Evolutionary conservation across 2,888 invertebrate genomes (phyloP), one percentile per base, ranked within the genome.

Genomic region (Caenorhabditis angaria): DNA sequence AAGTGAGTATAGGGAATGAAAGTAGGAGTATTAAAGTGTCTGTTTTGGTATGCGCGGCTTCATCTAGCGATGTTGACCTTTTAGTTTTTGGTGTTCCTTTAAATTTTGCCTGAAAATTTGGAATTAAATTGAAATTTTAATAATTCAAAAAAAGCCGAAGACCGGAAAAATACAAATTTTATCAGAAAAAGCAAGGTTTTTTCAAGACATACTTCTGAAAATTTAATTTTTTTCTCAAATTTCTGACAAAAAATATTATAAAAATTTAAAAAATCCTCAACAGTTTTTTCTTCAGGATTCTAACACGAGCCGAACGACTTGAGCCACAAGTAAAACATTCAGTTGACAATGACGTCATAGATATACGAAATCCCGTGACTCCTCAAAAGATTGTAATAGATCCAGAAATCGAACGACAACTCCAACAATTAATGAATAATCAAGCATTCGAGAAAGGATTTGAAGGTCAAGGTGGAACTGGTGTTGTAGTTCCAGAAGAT

Each of bases 391-490:
- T 28, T 27, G 24, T 22, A 8, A 55, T 70, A 2, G 70, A 70
- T 24, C 62, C 56, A 18, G 61, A 60, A 53, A 64, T 62, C 0
- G 63, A 61, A 0, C 24, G 55, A 12, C 63, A 65, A 51, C 28
- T 69, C 53, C 65, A 56, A 35, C 60, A 73, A 47, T 50, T 73
- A 1, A 73, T 73, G 73, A 48, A 60, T 8, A 59, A 48, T 32
- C 68, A 65, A 58, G 61, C 81, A 22, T 82, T 83, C 64, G 74
- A 66, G 47, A 63, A 64, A 1, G 65, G 76, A 25, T 65, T 73
- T 1, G 81, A 85, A 14, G 87, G 87, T 18, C 83, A 83, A 53
- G 77, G 76, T 28, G 87, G 87, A 20, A 70, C 75, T 2, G 84
- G 84, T 27, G 86, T 84, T 6, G 70, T 76, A 8, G 77, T 88